A percentile compares a stretch with the other conserved stretches of the same genome.
Conservation (phyloP, 2,113 vertebrate genomes). For the Cyphomyrus discorhynchus region DNA sequence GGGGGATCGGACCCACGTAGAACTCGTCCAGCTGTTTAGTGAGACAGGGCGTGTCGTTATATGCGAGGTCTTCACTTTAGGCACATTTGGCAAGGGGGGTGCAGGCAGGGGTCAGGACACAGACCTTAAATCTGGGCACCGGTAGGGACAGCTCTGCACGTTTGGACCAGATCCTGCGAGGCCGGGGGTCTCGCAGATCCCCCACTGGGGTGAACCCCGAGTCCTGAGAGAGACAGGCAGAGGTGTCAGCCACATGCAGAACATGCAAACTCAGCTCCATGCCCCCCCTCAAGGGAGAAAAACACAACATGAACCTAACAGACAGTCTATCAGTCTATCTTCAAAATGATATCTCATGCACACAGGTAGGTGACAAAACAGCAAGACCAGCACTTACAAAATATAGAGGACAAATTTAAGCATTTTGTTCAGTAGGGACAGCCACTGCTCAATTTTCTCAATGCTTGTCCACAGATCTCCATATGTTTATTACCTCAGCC, state of each 20-base stretch:
- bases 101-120: background rate
- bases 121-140: constrained; percentile 88
- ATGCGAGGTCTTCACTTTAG: background rate
- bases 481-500: background rate
- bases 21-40: constrained; percentile 76
- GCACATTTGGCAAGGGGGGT: background rate
- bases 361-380: background rate
- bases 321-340: background rate
- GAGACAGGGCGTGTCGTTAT: background rate
- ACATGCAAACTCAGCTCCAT: background rate
- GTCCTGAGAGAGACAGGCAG: constrained; percentile 57
- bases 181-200: constrained; percentile 78
- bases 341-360: background rate
- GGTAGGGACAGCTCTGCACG: constrained; percentile 77
- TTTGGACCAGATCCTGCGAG: constrained; percentile 79
- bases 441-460: background rate
- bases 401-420: background rate
- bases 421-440: background rate
- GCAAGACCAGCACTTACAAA: background rate
- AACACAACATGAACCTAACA: background rate
- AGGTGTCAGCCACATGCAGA: background rate
- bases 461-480: background rate
- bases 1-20: constrained; percentile 82
- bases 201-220: constrained; percentile 75
- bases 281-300: background rate